phyloP scores from a whole-genome alignment of 2,888 invertebrate genomes.

The Hydriomena furcata region DNA sequence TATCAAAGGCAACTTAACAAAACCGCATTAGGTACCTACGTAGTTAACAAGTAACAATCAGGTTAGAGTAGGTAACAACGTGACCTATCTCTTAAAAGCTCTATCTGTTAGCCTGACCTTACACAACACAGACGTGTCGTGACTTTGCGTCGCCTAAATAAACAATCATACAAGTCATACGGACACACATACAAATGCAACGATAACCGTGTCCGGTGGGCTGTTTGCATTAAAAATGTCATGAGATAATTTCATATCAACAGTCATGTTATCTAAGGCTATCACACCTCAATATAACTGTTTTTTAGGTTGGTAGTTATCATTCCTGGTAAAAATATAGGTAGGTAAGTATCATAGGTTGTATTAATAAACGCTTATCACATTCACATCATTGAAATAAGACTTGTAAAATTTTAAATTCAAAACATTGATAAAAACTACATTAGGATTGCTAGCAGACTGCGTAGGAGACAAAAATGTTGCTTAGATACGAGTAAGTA shows the following conservation, averaged over 20 bases:
- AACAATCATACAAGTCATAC: conserved; percentile 52
- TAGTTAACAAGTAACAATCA: neutral
- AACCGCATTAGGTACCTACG: neutral
- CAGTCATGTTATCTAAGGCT: conserved; percentile 29
- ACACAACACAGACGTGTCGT: conserved; percentile 60
- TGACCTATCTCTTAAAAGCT: conserved; percentile 34
- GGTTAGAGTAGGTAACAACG: conserved; percentile 10
- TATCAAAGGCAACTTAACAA: conserved; percentile 1
- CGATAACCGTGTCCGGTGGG: conserved; percentile 73
- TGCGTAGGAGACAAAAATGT: conserved; percentile 60
- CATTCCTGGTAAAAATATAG: conserved; percentile 29
- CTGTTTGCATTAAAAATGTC: conserved; percentile 50
- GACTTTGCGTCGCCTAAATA: conserved; percentile 60
- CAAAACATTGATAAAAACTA: neutral
- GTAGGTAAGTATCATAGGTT: too few relatives aligned
- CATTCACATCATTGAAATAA: neutral
- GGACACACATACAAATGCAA: conserved; percentile 39
- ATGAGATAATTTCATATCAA: conserved; percentile 52
- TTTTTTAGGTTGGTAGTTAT: too few relatives aligned
- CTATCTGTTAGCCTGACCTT: conserved; percentile 67
- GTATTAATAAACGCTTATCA: too few relatives aligned
- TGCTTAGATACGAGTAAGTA: conserved; percentile 67
- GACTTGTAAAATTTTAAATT: neutral
- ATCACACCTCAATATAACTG: conserved; percentile 24
- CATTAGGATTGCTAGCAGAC: conserved; percentile 14